These are phyloP conservation scores for Paracanthobrama guichenoti DNA, from an alignment of 2,113 vertebrate genomes.

Conservation along the genomic window DNA sequence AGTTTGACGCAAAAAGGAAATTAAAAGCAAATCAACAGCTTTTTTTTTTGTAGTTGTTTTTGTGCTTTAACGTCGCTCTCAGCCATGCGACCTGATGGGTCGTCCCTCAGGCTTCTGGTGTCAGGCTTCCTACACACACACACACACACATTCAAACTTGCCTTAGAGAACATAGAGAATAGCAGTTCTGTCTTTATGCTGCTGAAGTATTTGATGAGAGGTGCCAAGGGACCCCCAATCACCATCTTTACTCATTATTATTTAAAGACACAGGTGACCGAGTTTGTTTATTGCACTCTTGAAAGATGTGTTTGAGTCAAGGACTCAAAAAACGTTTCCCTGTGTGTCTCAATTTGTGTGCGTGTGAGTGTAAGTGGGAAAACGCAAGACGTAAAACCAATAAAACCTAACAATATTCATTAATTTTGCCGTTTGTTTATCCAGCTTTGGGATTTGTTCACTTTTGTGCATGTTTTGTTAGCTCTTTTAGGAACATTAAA, in stretches of 20 bases:
- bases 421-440: slow-evolving; percentile 33
- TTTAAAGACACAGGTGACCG: slow-evolving; percentile 43
- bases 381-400: not conserved
- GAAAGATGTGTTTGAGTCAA: slow-evolving; percentile 26
- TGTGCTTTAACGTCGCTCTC: not conserved
- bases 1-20: slow-evolving; percentile 9
- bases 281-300: slow-evolving; percentile 36
- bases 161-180: slow-evolving; percentile 29
- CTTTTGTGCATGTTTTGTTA: slow-evolving; percentile 5
- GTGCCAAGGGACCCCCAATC: slow-evolving; percentile 43
- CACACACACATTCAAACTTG: not conserved
- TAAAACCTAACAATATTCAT: slow-evolving; percentile 1
- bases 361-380: not conserved
- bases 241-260: slow-evolving; percentile 26
- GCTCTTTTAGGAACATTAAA: slow-evolving; percentile 10
- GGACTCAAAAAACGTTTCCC: not conserved
- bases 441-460: slow-evolving; percentile 24
- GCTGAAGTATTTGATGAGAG: slow-evolving; percentile 37
- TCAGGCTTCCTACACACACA: slow-evolving; percentile 29
- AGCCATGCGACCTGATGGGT: slow-evolving; percentile 10
- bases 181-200: slow-evolving; percentile 19
- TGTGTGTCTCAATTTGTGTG: not conserved
- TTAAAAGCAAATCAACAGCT: slow-evolving; percentile 26
- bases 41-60: not conserved
- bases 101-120: slow-evolving; percentile 41